A percentile compares a stretch with the other conserved stretches of the same genome.
Evolutionary conservation across 1,140 invertebrate genomes (phyloP).

Genomic region (Diabrotica undecimpunctata): DNA sequence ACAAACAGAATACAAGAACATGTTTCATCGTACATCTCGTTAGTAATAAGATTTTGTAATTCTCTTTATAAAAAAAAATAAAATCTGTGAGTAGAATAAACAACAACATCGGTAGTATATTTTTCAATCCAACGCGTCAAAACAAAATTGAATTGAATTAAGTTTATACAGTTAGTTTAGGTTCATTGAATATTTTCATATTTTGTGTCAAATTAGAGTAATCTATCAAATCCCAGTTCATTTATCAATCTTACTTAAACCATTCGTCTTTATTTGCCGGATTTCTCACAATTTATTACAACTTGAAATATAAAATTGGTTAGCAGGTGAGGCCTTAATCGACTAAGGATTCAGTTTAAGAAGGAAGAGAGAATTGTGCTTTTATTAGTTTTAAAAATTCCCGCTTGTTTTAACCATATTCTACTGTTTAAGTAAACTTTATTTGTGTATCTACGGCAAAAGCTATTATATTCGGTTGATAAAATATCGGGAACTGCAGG

Average conservation of each 20-base stretch:
- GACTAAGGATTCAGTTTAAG: neutral
- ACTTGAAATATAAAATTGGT: neutral
- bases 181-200: constrained; percentile 1
- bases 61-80: neutral
- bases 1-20: too few species aligned
- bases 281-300: constrained; percentile 3
- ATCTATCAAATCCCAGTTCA: neutral
- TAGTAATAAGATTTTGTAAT: neutral
- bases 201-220: constrained; percentile 1
- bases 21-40: neutral
- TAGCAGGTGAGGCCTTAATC: neutral
- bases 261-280: constrained; percentile 1
- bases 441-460: too few species aligned
- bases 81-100: neutral
- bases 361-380: too few species aligned
- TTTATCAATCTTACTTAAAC: neutral
- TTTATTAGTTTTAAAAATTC: too few species aligned
- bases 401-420: too few species aligned
- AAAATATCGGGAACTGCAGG: too few species aligned
- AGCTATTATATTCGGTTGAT: too few species aligned
- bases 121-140: neutral
- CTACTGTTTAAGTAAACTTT: too few species aligned
- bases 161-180: neutral
- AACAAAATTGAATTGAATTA: neutral
- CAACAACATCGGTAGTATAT: neutral